Evolutionary conservation across 1,140 invertebrate genomes (phyloP), one percentile per base, ranked within the genome.

Genomic region (Caerostris darwini): DNA sequence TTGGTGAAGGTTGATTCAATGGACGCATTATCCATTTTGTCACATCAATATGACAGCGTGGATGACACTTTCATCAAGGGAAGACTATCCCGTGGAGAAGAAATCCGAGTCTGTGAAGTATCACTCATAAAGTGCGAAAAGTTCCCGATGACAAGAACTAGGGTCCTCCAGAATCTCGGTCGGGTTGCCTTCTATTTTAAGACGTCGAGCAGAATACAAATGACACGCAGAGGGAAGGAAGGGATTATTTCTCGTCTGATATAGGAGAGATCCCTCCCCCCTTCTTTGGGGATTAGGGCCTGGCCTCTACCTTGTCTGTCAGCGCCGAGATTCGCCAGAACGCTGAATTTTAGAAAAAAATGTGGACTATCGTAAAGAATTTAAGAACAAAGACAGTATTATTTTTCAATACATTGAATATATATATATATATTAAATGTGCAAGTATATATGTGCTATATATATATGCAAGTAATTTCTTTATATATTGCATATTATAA

Each of bases 201-300:
- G 19, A 17, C 7, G 57, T 57, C 54, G 57, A 14, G 82, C 54
- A 58, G 82, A 57, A 58, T 57, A 56, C 57, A n/a, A 85, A 58
- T 85, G 57, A 57, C 54, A 57, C n/a, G 17, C 17, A 17, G 57
- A 34, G 17, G 82, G 82, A 58, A 85, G 57, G 82, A 57, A 85
- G 82, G 82, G 82, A 85, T 85, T 85, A 85, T 54, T 85, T 56
- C 54, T 85, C 54, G 17, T 58, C 82, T 85, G 82, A 85, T 85
- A 85, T 34, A 53, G 82, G 57, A 58, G 57, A 34, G 56, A n/a
- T n/a, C n/a, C n/a, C n/a, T n/a, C 82, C 82, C 82, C 56, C 82
- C 82, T 54, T 56, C 19, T 17, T 53, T 3, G 14, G 17, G 57
- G 82, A 85, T 85, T 85, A 85, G 82, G 19, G 7, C 14, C 17